Evolutionary conservation across 2,888 invertebrate genomes (phyloP), one percentile per base, ranked within the genome.

Genomic region (Griposia aprilina): DNA sequence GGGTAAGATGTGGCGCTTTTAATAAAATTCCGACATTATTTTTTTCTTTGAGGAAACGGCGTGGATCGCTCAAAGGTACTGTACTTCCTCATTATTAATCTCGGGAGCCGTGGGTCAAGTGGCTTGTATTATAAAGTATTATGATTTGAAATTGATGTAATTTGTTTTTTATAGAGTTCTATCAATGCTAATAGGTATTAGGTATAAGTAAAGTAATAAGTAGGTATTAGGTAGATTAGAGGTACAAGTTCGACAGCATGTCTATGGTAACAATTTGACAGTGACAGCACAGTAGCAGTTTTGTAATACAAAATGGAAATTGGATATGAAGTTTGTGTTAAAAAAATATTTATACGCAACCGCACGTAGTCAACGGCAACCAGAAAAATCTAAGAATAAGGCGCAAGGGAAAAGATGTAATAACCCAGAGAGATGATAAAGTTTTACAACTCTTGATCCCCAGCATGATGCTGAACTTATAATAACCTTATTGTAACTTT

Each of bases 1-100:
- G 48, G 45, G 62, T 15, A 62, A 57, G 26, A 57, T 79, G 67
- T 55, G 36, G 60, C 20, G 55, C 62, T 80, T 41, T 57, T 57
- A 30, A 74, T 36, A 55, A 36, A 26, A 70, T 36, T 7, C 2
- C 0, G 13, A 30, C 4, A 20, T 50, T 20, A 6, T 45, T 62
- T 63, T 75, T n/a, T 62, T 48, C 11, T 78, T 70, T 30, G 23
- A 45, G 5, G 13, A n/a, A 6, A 26, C 59, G 26, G 13, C 59
- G 6, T 15, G 26, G 6, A 6, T 59, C 26, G 15, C 59, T 59
- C 59, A 26, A 15, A 7, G 26, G 7, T 26, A 26, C 26, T 26
- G 59, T 26, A 17, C 26, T 59, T 15, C 26, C 15, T 26, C 7
- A 26, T 59, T 26, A 59, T 26, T 59, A 59, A 59, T 59, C 13